Conservation (phyloP, 2,797 vertebrate genomes). For the Acanthiza pusilla region DNA sequence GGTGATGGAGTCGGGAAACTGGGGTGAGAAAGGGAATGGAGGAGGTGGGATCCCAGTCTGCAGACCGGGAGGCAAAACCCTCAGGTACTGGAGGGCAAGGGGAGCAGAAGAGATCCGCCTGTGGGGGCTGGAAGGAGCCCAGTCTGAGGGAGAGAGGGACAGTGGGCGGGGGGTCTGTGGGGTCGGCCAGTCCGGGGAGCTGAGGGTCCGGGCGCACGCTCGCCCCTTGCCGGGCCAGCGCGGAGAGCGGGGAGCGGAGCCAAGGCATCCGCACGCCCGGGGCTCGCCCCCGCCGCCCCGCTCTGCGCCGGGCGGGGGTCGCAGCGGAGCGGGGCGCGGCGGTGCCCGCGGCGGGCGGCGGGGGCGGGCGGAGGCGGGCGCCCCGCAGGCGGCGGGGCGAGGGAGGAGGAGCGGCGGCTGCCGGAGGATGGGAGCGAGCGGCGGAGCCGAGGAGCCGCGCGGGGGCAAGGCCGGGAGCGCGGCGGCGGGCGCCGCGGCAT, state of each 20-base stretch:
- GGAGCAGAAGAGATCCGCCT: no score
- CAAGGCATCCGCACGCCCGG: neutral
- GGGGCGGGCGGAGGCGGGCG: neutral
- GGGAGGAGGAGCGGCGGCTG: neutral
- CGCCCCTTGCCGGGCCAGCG: neutral
- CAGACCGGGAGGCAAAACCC: neutral
- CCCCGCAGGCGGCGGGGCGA: neutral
- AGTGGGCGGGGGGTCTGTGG: rapidly evolving
- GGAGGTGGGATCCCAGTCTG: neutral
- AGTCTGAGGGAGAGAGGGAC: neutral
- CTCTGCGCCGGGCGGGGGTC: neutral
- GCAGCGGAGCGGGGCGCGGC: neutral
- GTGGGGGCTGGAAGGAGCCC: neutral
- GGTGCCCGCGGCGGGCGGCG: neutral
- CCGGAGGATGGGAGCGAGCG: conserved; percentile 16
- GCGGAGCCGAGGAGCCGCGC: conserved; percentile 32
- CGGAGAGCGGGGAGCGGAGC: neutral
- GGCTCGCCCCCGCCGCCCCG: neutral
- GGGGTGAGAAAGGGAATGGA: neutral
- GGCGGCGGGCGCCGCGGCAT: neutral
- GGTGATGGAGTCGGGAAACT: rapidly evolving
- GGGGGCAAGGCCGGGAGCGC: conserved; percentile 41
- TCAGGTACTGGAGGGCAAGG: neutral
- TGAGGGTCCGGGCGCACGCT: neutral
- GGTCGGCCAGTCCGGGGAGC: neutral